These are phyloP conservation scores for Charadrius vociferus DNA, from an alignment of 2,113 vertebrate species.

Conservation along the genomic window DNA sequence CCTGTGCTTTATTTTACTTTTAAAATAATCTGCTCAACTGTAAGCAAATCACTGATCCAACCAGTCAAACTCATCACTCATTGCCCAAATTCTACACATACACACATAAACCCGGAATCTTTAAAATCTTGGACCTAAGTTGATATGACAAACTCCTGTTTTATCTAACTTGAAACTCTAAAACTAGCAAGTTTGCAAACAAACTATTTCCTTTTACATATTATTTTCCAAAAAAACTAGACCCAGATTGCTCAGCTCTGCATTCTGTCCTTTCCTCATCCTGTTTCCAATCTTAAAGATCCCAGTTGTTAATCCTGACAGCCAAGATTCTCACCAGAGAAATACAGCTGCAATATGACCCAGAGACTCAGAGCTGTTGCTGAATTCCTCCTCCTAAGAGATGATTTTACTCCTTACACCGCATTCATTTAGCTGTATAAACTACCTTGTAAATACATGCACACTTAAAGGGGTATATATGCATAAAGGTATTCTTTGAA, in stretches of 20 bases:
- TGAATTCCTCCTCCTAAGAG: background rate
- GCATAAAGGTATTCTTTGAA: background rate
- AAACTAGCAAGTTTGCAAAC: background rate
- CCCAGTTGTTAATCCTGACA: background rate
- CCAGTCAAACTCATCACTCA: background rate
- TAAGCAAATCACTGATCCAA: background rate
- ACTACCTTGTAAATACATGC: background rate
- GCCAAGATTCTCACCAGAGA: background rate
- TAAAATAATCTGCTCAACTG: background rate
- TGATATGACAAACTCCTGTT: background rate
- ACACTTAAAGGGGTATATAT: background rate
- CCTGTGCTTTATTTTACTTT: background rate
- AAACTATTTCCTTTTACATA: background rate
- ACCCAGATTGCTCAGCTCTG: background rate
- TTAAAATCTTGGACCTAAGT: background rate
- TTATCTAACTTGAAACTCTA: background rate
- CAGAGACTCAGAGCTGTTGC: background rate
- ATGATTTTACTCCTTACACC: background rate
- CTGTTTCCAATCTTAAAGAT: background rate
- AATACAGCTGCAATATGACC: background rate
- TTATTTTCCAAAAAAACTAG: background rate
- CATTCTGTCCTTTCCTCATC: background rate
- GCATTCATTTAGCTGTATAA: background rate
- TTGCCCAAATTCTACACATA: background rate
- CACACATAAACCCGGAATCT: background rate